phyloP scores from a whole-genome alignment of 2,888 invertebrate species.

The Parthenolecanium corni region DNA sequence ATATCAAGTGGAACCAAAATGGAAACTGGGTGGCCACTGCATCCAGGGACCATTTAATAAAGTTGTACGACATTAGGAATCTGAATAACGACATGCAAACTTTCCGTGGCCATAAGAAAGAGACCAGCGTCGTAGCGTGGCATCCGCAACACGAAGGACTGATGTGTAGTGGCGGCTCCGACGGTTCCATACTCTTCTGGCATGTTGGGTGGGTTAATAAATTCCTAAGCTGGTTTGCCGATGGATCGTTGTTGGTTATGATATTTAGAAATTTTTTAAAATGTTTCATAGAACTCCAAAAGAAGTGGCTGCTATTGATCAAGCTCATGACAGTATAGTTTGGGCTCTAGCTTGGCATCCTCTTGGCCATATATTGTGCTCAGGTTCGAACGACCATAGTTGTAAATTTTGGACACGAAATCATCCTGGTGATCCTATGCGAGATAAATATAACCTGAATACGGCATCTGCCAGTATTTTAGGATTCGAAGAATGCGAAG shows the following conservation, averaged over 20 bases:
- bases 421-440: constrained; percentile 94
- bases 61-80: constrained; percentile 94
- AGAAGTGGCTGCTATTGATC: constrained; percentile 94
- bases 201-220: constrained; percentile 67
- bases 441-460: constrained; percentile 94
- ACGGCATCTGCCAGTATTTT: constrained; percentile 71
- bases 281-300: constrained; percentile 36
- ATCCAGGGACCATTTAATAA: constrained; percentile 90
- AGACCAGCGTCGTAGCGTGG: constrained; percentile 95
- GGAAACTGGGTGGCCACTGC: constrained; percentile 99
- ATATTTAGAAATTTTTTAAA: background rate
- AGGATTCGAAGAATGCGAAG: constrained; percentile 57
- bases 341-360: constrained; percentile 99
- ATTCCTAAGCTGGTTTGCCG: background rate
- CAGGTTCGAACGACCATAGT: constrained; percentile 99
- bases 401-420: constrained; percentile 99
- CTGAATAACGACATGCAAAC: constrained; percentile 90
- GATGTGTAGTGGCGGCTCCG: constrained; percentile 96
- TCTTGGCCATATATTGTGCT: constrained; percentile 93
- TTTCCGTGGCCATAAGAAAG: constrained; percentile 98
- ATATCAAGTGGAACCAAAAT: constrained; percentile 97
- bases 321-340: constrained; percentile 97
- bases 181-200: constrained; percentile 98
- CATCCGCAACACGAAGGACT: constrained; percentile 95
- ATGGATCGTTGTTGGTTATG: background rate